These are phyloP conservation scores for Lamellibrachia luymesi DNA, from an alignment of 1,140 invertebrate genomes.

Conservation along the genomic window DNA sequence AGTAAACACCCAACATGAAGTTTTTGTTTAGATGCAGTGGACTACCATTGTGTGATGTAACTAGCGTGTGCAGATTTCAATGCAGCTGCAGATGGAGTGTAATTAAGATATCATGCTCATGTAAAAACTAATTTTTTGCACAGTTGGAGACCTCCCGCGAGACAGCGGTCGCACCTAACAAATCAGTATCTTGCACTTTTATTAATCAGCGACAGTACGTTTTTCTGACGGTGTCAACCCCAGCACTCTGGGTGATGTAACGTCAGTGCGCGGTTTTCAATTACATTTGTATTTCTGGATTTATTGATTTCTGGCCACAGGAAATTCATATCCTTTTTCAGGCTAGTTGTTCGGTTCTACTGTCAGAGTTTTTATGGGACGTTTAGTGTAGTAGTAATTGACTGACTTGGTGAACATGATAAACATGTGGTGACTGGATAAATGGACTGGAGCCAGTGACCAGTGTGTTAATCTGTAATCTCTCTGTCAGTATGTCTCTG, in stretches of 20 bases:
- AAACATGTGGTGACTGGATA: background rate
- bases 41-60: no score
- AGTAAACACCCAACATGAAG: background rate
- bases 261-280: background rate
- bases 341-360: background rate
- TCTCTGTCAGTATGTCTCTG: background rate
- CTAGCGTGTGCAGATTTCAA: background rate
- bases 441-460: background rate
- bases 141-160: background rate
- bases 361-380: background rate
- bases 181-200: background rate
- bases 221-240: background rate
- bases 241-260: background rate
- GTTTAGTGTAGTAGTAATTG: background rate
- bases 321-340: background rate
- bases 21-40: background rate
- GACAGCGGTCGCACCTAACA: background rate
- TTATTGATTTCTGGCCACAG: background rate
- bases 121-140: background rate
- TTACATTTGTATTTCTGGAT: background rate
- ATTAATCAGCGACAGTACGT: background rate
- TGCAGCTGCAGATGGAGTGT: background rate
- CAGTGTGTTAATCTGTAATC: background rate
- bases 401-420: no score
- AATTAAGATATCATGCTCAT: background rate